A percentile compares a stretch with the other conserved stretches of the same genome.
These are phyloP conservation scores for Chinchilla lanigera DNA, from an alignment of 2,113 vertebrate genomes.

Conservation along the genomic window DNA sequence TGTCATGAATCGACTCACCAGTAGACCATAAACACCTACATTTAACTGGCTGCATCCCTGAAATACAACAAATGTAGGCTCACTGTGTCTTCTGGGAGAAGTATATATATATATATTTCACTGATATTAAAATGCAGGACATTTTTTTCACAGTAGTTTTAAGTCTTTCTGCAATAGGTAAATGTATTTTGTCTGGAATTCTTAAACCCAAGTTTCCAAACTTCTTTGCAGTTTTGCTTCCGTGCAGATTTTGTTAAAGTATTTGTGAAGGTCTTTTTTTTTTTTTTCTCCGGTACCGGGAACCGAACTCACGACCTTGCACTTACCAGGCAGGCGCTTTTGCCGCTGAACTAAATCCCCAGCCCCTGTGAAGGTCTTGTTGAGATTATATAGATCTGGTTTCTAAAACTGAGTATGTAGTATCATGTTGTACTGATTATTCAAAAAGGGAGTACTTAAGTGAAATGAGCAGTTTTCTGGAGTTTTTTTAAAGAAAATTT, in stretches of 20 bases:
- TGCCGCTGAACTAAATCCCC: no score
- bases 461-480: background rate
- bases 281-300: no score
- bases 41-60: background rate
- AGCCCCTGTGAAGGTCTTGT: background rate
- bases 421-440: background rate
- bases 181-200: conserved; percentile 41
- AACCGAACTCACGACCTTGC: no score
- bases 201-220: conserved; percentile 42
- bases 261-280: background rate
- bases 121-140: background rate
- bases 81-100: background rate
- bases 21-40: background rate
- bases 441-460: background rate
- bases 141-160: background rate
- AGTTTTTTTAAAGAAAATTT: background rate
- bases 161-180: background rate
- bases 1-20: background rate
- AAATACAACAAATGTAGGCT: background rate
- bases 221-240: conserved; percentile 37
- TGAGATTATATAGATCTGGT: background rate
- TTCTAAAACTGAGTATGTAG: background rate
- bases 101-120: background rate
- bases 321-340: no score
- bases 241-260: background rate